phyloP scores from a whole-genome alignment of 2,888 invertebrate genomes.

The Salpingus planirostris region DNA sequence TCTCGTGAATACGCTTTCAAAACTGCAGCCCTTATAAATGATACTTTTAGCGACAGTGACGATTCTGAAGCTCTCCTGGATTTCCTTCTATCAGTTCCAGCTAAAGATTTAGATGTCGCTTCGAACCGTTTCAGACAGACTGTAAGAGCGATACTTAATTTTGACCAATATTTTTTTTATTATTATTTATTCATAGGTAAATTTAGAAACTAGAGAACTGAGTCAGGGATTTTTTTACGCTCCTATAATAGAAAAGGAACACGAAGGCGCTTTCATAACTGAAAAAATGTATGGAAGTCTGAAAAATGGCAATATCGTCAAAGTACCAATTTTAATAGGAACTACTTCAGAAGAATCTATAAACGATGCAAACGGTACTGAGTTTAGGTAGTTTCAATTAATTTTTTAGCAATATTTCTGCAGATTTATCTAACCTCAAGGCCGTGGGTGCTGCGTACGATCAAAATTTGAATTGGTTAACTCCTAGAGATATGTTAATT shows the following conservation, averaged over 20 bases:
- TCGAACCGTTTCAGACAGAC: no score
- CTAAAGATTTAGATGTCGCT: slow-evolving; percentile 9
- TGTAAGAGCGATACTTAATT: no score
- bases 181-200: no score
- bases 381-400: neutral
- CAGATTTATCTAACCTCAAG: no score
- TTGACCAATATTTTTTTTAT: no score
- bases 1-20: slow-evolving; percentile 10
- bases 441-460: neutral
- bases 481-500: neutral
- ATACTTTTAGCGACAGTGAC: slow-evolving; percentile 5
- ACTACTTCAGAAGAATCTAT: slow-evolving; percentile 20
- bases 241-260: slow-evolving; percentile 4
- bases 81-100: slow-evolving; percentile 9
- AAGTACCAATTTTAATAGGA: slow-evolving; percentile 22
- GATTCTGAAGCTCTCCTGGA: slow-evolving; percentile 11
- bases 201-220: no score
- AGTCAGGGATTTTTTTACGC: slow-evolving; percentile 4
- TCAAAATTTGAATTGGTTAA: neutral
- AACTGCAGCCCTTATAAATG: slow-evolving; percentile 11
- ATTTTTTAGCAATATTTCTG: no score
- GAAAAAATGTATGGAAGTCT: slow-evolving; percentile 17
- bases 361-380: neutral
- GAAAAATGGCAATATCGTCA: slow-evolving; percentile 16
- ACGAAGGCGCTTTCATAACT: slow-evolving; percentile 18